These are phyloP conservation scores for Papilio protenor DNA, from an alignment of 2,888 invertebrate species.

Conservation along the genomic window DNA sequence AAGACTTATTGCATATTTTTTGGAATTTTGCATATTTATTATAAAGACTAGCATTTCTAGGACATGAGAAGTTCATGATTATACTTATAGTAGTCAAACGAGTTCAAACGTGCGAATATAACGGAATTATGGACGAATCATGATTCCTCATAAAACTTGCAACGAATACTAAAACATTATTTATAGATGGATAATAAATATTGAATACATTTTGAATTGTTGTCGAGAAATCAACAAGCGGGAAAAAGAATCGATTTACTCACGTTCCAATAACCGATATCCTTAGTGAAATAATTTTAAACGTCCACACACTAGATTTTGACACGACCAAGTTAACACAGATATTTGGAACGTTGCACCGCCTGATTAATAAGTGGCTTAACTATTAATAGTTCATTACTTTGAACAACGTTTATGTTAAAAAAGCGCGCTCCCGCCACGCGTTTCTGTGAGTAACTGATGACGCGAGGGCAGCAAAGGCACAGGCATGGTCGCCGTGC, in stretches of 20 bases:
- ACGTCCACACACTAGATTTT: slow-evolving; percentile 53
- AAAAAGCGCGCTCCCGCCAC: slow-evolving; percentile 54
- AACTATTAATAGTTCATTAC: slow-evolving; percentile 59
- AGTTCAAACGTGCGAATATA: slow-evolving; percentile 75
- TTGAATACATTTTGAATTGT: not conserved
- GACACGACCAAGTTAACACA: slow-evolving; percentile 54
- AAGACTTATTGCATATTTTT: not conserved
- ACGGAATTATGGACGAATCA: slow-evolving; percentile 69
- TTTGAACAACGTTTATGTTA: slow-evolving; percentile 51
- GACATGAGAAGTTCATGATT: slow-evolving; percentile 48
- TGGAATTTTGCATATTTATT: slow-evolving; percentile 14
- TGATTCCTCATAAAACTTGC: slow-evolving; percentile 62
- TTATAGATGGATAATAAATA: slow-evolving; percentile 28
- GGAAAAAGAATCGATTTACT: slow-evolving; percentile 53
- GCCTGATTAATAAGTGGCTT: slow-evolving; percentile 51
- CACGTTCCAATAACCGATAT: slow-evolving; percentile 60
- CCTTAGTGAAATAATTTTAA: slow-evolving; percentile 51
- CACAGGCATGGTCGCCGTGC: slow-evolving; percentile 49
- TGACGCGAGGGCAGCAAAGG: slow-evolving; percentile 56
- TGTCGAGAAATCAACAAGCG: slow-evolving; percentile 24
- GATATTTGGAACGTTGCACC: slow-evolving; percentile 57
- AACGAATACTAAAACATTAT: slow-evolving; percentile 46
- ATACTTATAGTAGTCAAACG: slow-evolving; percentile 60
- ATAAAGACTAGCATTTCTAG: slow-evolving; percentile 25
- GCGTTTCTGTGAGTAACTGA: slow-evolving; percentile 63